These are phyloP conservation scores for Cepaea hortensis DNA, from an alignment of 2,888 invertebrate species.

Conservation along the genomic window DNA sequence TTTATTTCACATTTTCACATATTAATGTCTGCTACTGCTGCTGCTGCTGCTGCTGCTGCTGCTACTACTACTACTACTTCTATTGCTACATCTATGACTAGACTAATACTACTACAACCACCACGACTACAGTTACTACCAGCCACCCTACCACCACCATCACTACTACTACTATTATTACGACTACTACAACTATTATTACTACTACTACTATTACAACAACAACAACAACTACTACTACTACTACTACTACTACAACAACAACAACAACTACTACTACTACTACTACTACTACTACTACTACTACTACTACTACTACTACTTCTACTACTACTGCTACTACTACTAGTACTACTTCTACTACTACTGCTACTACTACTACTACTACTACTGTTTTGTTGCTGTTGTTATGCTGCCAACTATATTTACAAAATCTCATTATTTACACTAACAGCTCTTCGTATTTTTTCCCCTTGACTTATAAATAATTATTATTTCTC, in stretches of 20 bases:
- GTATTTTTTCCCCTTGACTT: no score
- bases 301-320: not conserved
- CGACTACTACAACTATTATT: constrained; percentile 26
- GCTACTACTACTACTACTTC: constrained; percentile 8
- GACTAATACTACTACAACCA: constrained; percentile 21
- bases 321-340: not conserved
- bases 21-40: not conserved
- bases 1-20: not conserved
- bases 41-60: constrained; percentile 16
- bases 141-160: constrained; percentile 11
- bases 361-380: not conserved
- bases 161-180: constrained; percentile 17
- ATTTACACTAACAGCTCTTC: no score
- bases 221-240: constrained; percentile 29
- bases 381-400: not conserved
- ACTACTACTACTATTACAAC: constrained; percentile 23
- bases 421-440: no score
- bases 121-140: constrained; percentile 27
- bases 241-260: constrained; percentile 15
- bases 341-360: not conserved
- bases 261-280: constrained; percentile 11
- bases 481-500: no score
- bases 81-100: constrained; percentile 27
- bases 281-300: constrained; percentile 15
- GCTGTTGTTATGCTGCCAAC: no score